Conservation (phyloP, 2,113 vertebrate species). For the Puffinus mauretanicus region DNA sequence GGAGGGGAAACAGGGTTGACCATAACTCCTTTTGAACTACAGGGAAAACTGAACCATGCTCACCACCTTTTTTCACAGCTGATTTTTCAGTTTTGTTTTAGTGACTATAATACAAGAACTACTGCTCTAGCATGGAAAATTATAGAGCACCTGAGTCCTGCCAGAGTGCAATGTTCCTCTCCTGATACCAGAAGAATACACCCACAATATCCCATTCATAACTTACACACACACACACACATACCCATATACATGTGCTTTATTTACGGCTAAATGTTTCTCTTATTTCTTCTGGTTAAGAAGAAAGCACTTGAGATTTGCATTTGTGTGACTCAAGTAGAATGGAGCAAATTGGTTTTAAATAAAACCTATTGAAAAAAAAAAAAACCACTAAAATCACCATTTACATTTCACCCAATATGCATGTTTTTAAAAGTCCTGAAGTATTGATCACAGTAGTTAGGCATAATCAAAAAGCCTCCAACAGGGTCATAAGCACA, state of each 20-base stretch:
- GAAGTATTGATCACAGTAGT: constrained; percentile 54
- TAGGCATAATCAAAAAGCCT: constrained; percentile 48
- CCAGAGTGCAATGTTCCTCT: neutral
- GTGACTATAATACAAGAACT: neutral
- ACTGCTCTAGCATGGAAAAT: neutral
- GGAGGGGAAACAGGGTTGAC: accelerated
- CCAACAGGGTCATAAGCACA: constrained; percentile 49
- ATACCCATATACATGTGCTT: accelerated
- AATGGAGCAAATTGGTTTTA: constrained; percentile 25
- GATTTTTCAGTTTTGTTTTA: neutral
- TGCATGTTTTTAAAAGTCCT: constrained; percentile 28
- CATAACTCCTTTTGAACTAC: neutral
- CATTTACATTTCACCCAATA: constrained; percentile 29
- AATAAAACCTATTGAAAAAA: constrained; percentile 6
- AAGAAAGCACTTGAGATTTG: neutral
- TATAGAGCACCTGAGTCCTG: accelerated
- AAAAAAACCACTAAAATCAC: neutral
- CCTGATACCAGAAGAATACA: neutral
- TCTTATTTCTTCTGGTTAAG: neutral
- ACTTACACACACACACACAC: accelerated
- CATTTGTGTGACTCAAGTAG: neutral
- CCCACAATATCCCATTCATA: neutral
- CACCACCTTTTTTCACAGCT: neutral
- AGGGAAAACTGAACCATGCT: neutral
- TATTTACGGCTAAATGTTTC: neutral